A percentile compares a stretch with the other conserved stretches of the same genome.
phyloP scores from a whole-genome alignment of 2,113 vertebrate species.

The Zapornia atra region DNA sequence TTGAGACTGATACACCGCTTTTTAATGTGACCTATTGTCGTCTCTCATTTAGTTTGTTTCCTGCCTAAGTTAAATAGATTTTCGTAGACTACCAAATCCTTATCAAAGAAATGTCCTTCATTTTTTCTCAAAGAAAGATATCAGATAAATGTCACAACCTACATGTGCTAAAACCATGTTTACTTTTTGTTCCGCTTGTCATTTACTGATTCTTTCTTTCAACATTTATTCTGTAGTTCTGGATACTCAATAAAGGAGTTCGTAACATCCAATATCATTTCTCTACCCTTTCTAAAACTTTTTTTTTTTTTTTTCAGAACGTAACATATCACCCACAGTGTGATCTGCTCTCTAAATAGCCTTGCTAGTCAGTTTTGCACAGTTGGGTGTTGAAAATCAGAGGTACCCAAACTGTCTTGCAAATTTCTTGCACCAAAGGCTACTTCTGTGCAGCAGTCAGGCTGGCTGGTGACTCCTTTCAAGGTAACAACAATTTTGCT shows the following conservation, averaged over 20 bases:
- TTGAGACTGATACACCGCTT: neutral
- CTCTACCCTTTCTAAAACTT: neutral
- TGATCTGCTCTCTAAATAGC: neutral
- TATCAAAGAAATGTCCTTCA: neutral
- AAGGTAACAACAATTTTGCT: neutral
- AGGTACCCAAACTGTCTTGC: neutral
- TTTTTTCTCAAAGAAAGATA: conserved; percentile 19
- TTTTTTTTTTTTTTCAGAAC: neutral
- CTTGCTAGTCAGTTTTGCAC: neutral
- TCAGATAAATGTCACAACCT: conserved; percentile 46
- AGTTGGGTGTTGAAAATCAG: neutral
- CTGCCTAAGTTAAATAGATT: conserved; percentile 2
- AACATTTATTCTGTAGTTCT: conserved; percentile 40
- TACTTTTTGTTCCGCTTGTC: conserved; percentile 19
- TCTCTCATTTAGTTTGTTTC: neutral
- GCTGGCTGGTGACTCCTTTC: neutral
- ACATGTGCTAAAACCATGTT: conserved; percentile 6
- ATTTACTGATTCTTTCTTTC: conserved; percentile 48
- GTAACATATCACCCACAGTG: neutral
- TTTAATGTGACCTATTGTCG: neutral
- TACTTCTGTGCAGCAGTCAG: neutral
- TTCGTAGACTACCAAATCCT: conserved; percentile 3
- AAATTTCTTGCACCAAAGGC: neutral
- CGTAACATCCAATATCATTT: neutral
- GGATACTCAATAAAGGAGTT: conserved; percentile 15